Evolutionary conservation across 2,113 vertebrate genomes (phyloP).

Genomic region (Lates calcarifer): DNA sequence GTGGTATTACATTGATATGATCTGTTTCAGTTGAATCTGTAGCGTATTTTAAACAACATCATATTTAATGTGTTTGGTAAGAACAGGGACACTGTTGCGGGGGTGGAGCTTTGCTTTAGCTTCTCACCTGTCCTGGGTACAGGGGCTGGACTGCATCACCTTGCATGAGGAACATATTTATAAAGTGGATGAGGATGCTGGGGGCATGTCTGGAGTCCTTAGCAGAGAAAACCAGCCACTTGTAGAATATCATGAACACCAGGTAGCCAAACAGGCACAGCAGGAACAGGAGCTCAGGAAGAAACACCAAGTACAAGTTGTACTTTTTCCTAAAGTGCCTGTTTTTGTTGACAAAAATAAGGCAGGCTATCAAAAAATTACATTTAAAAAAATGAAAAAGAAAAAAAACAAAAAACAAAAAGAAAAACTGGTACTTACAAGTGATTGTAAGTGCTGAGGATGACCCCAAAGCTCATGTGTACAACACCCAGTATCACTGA

Average conservation of each 20-base stretch:
- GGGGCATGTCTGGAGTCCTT: conserved; percentile 87
- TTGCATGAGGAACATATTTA: conserved; percentile 97
- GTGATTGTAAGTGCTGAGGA: conserved; percentile 94
- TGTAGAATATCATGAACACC: conserved; percentile 95
- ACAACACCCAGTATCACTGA: conserved; percentile 94
- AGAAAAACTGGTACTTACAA: conserved; percentile 85
- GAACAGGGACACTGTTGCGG: background rate
- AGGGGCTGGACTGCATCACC: conserved; percentile 74
- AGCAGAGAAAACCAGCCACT: conserved; percentile 91
- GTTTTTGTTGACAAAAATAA: conserved; percentile 32
- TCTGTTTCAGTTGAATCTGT: background rate
- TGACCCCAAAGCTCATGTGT: conserved; percentile 96
- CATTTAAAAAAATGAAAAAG: background rate
- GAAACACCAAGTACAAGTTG: conserved; percentile 91
- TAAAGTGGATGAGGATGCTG: conserved; percentile 96
- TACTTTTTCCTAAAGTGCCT: conserved; percentile 93
- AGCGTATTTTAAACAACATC: background rate
- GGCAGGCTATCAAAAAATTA: background rate
- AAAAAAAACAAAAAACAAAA: background rate
- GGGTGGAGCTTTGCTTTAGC: background rate
- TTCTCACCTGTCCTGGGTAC: conserved; percentile 90
- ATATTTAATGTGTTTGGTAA: background rate
- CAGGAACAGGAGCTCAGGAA: conserved; percentile 96
- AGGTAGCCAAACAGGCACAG: conserved; percentile 96
- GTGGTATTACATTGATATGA: background rate